Evolutionary conservation across 2,113 vertebrate genomes (phyloP), one percentile per base, ranked within the genome.

Genomic region (Heterochromis multidens): DNA sequence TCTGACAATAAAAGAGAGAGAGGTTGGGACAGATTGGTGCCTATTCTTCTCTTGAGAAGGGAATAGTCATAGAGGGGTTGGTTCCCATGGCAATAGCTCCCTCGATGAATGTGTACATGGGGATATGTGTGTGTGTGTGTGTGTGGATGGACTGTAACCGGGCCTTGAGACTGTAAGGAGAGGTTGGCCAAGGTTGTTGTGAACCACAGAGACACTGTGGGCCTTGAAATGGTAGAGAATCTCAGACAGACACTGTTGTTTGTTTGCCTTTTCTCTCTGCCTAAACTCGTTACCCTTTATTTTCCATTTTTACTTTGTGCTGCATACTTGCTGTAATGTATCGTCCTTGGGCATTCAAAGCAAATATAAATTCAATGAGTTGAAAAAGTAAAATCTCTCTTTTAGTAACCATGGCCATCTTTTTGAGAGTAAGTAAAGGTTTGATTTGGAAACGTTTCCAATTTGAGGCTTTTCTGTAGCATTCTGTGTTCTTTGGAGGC

Each of bases 71-170:
- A 88, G 95, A 95, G 94, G 95, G 94, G 86, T 88, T 92, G 90
- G 96, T 97, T 96, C 96, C 96, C 96, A 97, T 96, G 96, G 96
- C 94, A 94, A 97, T 96, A 83, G 90, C 93, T 91, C 85, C 89
- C 84, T 90, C 79, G 35, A 33, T 83, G 76, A n/a, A 11, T 78
- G 77, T 19, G 85, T 54, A 14, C 46, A 23, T 46, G 80, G 70
- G 70, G 78, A 60, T 79, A 23, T 87, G 80, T 85, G 67, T 80
- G 65, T 87, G 62, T 43, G 40, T 86, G 81, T 87, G 87, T 86
- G 80, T 54, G 77, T 25, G 62, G 54, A 83, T 8, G 33, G 83
- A 76, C 84, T 81, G 83, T 76, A 82, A 14, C 70, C 2, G 37
- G 88, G 88, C 90, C 91, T 90, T 93, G 92, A 87, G 89, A 91